Conservation (phyloP, 1,140 invertebrate genomes). For the Neelides sp. region DNA sequence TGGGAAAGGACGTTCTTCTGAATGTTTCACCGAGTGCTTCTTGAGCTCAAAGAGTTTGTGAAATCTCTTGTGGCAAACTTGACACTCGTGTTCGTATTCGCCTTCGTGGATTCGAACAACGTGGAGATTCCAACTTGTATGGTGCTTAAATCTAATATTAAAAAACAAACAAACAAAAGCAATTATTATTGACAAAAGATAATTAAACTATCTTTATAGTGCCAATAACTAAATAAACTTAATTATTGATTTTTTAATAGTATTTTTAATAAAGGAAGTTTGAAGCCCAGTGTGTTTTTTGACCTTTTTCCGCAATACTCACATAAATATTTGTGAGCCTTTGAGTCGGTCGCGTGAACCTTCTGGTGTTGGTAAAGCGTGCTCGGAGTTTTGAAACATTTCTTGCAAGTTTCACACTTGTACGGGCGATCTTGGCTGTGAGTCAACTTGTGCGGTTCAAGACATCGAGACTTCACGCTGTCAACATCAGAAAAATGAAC, state of each 20-base stretch:
- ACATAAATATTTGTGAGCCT: conserved; percentile 21
- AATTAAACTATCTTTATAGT: background rate
- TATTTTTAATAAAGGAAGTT: background rate
- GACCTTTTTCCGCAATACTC: conserved; percentile 23
- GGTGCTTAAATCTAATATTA: conserved; percentile 22
- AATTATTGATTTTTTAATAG: background rate
- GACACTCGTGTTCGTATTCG: conserved; percentile 21
- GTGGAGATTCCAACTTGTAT: conserved; percentile 22
- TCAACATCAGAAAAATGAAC: no score
- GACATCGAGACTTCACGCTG: conserved; percentile 17
- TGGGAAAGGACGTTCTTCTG: conserved; percentile 23
- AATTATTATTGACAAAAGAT: no score
- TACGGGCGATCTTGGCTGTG: conserved; percentile 19
- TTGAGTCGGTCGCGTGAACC: conserved; percentile 16
- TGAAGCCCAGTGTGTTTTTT: background rate
- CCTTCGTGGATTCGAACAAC: conserved; percentile 20
- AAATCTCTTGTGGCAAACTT: conserved; percentile 13
- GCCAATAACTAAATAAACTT: background rate
- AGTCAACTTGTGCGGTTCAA: conserved; percentile 22
- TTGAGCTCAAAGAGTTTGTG: conserved; percentile 24
- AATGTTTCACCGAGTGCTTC: conserved; percentile 24
- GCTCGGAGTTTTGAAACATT: conserved; percentile 20
- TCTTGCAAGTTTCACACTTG: conserved; percentile 16
- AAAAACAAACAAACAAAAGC: no score
- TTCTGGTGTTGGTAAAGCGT: conserved; percentile 21